These are phyloP conservation scores for Pelmatolapia mariae DNA, from an alignment of 2,113 vertebrate species.

Conservation along the genomic window DNA sequence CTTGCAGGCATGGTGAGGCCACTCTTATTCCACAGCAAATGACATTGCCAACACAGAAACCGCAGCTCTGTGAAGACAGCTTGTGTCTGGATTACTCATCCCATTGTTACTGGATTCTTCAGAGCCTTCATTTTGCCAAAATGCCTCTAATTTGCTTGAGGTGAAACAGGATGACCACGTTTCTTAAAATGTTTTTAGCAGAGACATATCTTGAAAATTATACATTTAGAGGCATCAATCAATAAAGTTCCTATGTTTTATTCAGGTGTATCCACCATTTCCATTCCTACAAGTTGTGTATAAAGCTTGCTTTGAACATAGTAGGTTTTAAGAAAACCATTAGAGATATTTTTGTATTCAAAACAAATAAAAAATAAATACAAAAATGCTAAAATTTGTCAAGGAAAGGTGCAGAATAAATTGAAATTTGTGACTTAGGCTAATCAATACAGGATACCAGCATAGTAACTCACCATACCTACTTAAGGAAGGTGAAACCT, in stretches of 20 bases:
- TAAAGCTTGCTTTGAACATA: background rate
- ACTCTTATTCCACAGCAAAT: slow-evolving; percentile 94
- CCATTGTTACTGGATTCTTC: slow-evolving; percentile 11
- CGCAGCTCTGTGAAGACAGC: background rate
- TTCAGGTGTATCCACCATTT: background rate
- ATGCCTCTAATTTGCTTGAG: background rate
- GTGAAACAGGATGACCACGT: background rate
- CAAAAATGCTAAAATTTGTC: background rate
- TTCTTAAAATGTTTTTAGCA: background rate
- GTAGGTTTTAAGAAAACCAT: background rate
- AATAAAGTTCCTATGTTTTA: background rate
- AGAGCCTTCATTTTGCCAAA: background rate
- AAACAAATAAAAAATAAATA: background rate
- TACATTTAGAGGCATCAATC: background rate
- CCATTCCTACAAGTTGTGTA: background rate
- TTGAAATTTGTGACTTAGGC: background rate
- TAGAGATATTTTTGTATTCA: slow-evolving; percentile 3
- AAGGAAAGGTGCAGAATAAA: background rate
- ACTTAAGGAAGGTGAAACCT: background rate
- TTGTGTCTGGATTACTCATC: background rate
- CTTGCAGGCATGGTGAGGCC: slow-evolving; percentile 98
- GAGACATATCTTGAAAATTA: background rate
- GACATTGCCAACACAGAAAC: slow-evolving; percentile 21
- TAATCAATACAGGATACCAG: background rate
- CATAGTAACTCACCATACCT: background rate